Evolutionary conservation across 2,797 vertebrate species (phyloP).

Genomic region (Tarsius wallacei): DNA sequence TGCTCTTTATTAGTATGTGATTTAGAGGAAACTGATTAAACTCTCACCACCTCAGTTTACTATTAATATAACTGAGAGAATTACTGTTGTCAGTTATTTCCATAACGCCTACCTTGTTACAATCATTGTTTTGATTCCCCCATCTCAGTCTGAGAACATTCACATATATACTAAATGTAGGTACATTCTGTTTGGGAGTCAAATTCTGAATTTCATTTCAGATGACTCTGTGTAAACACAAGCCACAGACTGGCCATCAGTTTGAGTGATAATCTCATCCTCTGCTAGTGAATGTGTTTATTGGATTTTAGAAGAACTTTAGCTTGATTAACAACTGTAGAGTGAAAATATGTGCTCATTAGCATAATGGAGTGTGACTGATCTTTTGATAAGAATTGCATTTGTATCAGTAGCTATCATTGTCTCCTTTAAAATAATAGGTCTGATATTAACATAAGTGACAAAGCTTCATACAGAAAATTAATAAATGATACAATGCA

Average conservation of each 20-base stretch:
- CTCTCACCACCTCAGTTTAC: conserved; percentile 5
- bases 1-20: not conserved
- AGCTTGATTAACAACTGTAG: conserved; percentile 35
- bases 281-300: conserved; percentile 13
- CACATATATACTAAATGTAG: not conserved
- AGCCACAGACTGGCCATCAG: not conserved
- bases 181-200: not conserved
- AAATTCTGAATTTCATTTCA: conserved; percentile 38
- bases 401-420: not conserved
- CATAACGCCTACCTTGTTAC: not conserved
- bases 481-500: not conserved
- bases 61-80: not conserved
- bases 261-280: not conserved
- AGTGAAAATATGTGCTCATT: conserved; percentile 42
- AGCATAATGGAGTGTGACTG: conserved; percentile 27
- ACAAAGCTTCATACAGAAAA: conserved; percentile 21
- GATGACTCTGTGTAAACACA: not conserved
- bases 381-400: conserved; percentile 23
- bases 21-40: not conserved
- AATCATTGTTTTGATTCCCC: not conserved
- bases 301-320: conserved; percentile 30
- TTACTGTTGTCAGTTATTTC: not conserved
- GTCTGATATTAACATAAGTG: conserved; percentile 19
- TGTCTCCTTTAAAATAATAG: not conserved
- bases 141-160: not conserved